A percentile compares a stretch with the other conserved stretches of the same genome.
Conservation (phyloP, 2,888 invertebrate species). For the Cheilosia grossa region DNA sequence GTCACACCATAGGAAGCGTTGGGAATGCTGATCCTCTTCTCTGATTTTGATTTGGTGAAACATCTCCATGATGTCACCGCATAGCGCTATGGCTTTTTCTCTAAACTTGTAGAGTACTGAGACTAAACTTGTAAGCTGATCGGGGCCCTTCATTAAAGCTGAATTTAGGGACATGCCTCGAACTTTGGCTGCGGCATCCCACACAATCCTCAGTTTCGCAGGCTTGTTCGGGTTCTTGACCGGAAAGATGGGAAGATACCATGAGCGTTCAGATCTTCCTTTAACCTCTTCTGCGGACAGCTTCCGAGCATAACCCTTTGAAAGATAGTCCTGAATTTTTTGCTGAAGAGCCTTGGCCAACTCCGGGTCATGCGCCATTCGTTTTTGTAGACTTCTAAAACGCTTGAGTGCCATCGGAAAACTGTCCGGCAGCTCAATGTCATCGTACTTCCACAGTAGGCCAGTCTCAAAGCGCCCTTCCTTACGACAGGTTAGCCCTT, state of each 20-base stretch:
- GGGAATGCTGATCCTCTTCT: slow-evolving; percentile 20
- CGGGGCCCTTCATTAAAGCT: too few relatives aligned
- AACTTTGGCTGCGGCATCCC: background rate
- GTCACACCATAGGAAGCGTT: slow-evolving; percentile 30
- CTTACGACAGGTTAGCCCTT: slow-evolving; percentile 6
- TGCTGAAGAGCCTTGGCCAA: slow-evolving; percentile 10
- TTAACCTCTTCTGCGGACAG: background rate
- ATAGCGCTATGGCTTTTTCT: slow-evolving; percentile 11
- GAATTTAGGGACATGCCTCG: slow-evolving; percentile 10
- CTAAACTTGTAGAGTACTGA: slow-evolving; percentile 9
- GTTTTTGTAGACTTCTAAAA: background rate
- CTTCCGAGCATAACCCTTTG: slow-evolving; percentile 22
- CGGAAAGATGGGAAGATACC: background rate
- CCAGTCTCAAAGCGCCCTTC: slow-evolving; percentile 4
- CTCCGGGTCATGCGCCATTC: slow-evolving; percentile 2
- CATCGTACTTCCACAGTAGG: slow-evolving; percentile 8
- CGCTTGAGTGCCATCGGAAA: too few relatives aligned
- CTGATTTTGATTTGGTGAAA: slow-evolving; percentile 29
- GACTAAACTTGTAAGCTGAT: background rate
- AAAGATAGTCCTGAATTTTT: slow-evolving; percentile 25
- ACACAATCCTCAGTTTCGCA: slow-evolving; percentile 3
- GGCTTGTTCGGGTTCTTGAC: slow-evolving; percentile 23
- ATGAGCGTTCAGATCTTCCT: slow-evolving; percentile 1
- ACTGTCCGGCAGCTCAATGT: background rate
- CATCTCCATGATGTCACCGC: slow-evolving; percentile 37